A percentile compares a stretch with the other conserved stretches of the same genome.
Conservation (phyloP, 2,113 vertebrate genomes). For the Tenrec ecaudatus region DNA sequence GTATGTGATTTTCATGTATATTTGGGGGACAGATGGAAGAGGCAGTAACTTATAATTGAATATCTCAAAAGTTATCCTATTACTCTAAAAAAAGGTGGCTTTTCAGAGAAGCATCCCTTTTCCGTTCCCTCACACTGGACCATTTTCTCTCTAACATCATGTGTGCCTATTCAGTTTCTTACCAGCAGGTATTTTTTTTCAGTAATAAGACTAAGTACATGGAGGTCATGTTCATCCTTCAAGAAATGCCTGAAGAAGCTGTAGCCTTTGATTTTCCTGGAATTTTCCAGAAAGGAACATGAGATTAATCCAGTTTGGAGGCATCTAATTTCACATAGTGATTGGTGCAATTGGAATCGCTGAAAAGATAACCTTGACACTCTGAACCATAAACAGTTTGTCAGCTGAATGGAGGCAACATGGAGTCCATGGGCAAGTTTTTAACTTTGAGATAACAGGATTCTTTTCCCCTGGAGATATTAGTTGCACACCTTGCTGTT, state of each 20-base stretch:
- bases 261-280: not conserved
- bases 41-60: not conserved
- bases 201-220: not conserved
- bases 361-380: not conserved
- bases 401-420: not conserved
- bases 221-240: not conserved
- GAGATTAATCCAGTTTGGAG: not conserved
- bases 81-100: not conserved
- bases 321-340: not conserved
- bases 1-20: not conserved
- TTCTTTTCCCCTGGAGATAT: not conserved
- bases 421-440: not conserved
- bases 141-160: not conserved
- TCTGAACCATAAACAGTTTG: not conserved
- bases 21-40: not conserved
- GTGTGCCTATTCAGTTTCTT: not conserved
- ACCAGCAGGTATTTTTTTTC: not conserved
- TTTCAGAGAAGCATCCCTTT: not conserved
- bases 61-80: not conserved
- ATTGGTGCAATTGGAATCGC: not conserved
- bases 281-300: constrained; percentile 10
- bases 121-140: not conserved
- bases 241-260: not conserved
- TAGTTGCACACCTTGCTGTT: not conserved
- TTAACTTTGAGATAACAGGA: not conserved